Percentiles rank a stretch among this genome's conserved stretches.
Conservation (phyloP, 2,888 invertebrate species). For the Eupithecia dodoneata region DNA sequence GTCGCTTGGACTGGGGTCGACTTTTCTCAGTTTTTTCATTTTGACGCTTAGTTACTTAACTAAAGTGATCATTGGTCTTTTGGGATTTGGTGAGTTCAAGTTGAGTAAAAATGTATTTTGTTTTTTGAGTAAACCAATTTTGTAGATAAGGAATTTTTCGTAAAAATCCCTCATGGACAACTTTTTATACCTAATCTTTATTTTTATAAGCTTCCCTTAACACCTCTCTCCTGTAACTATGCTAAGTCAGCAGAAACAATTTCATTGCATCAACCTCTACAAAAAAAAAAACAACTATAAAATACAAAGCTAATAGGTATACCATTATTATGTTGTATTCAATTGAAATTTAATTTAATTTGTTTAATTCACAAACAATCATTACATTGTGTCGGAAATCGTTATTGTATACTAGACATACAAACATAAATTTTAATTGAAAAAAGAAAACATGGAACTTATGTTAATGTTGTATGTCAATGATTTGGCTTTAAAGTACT, state of each 20-base stretch:
- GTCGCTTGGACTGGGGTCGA: conserved; percentile 6
- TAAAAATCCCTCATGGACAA: not conserved
- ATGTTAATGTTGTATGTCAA: no score
- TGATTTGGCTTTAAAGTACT: no score
- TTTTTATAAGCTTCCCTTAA: not conserved
- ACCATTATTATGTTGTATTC: no score
- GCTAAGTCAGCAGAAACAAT: not conserved
- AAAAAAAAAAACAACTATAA: no score
- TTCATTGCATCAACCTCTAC: not conserved
- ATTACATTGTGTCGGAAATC: no score
- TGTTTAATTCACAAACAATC: no score
- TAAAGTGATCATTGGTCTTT: conserved; percentile 4
- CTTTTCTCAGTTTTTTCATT: conserved; percentile 6
- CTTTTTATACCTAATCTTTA: not conserved
- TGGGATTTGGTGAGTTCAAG: conserved; percentile 20
- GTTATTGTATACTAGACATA: no score
- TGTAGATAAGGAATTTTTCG: not conserved
- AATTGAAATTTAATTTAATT: not conserved
- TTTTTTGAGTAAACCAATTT: no score
- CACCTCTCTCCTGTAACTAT: not conserved
- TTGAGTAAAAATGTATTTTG: not conserved
- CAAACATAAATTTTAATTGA: no score
- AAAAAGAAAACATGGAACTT: no score
- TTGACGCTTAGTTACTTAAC: not conserved
- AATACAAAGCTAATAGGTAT: no score